Conservation (phyloP, 2,113 vertebrate genomes). For the Nothoprocta pentlandii region DNA sequence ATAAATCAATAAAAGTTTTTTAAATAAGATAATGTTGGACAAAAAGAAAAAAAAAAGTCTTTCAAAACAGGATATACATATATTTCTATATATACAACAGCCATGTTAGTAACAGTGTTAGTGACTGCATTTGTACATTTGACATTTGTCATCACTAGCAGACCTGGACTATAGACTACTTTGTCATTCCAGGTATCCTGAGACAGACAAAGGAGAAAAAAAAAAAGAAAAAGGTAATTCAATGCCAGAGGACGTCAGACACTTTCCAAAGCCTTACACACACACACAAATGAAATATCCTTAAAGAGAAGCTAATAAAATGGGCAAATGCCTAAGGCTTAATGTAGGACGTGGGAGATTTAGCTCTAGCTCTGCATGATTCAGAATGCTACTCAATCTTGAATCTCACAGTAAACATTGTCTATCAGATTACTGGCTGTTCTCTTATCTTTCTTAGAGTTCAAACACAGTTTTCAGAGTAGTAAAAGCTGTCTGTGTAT, state of each 20-base stretch:
- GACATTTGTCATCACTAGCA: not conserved
- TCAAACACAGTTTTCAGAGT: not conserved
- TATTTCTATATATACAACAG: not conserved
- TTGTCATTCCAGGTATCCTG: not conserved
- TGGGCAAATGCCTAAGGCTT: not conserved
- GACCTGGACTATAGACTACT: not conserved
- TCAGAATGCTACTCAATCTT: not conserved
- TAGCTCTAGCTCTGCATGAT: not conserved
- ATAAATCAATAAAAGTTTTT: conserved; percentile 70
- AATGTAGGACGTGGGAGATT: not conserved
- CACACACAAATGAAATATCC: not conserved
- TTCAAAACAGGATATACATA: not conserved
- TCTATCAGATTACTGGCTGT: not conserved
- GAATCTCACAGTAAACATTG: not conserved
- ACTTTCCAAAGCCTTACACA: not conserved
- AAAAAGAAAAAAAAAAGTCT: not conserved
- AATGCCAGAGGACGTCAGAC: not conserved
- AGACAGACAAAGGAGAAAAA: not conserved
- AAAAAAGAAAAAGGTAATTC: not conserved
- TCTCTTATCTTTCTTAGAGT: not conserved
- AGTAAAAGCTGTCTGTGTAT: not conserved
- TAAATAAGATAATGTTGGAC: conserved; percentile 18
- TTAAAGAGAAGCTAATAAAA: not conserved
- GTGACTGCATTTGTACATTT: too few species aligned
- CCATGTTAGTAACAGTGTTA: not conserved